Evolutionary conservation across 2,888 invertebrate species (phyloP), one percentile per base, ranked within the genome.

Genomic region (Formica aserva): DNA sequence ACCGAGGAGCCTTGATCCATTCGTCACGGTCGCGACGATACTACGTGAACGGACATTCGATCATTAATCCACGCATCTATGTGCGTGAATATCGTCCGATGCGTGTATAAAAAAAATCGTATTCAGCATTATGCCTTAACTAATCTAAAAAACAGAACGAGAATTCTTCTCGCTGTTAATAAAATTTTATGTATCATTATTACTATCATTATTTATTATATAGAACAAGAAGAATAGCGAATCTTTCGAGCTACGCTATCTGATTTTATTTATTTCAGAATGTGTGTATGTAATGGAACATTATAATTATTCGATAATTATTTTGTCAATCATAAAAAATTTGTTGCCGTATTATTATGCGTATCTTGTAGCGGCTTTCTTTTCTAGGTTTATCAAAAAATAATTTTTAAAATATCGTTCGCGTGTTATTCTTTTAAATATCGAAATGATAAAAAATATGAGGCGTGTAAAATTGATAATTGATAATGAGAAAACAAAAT

Each of bases 11-110:
- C 62, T 55, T 41, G 62, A 75, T 57, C 78, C 84, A 82, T 82
- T 84, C 84, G 84, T 82, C 84, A 82, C 63, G 85, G 69, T 52
- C 75, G 65, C 82, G 55, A 75, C 72, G 84, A 82, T 86, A 66
- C 74, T 60, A 67, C 2, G 48, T 52, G 48, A 52, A 52, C n/a
- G 63, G 67, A 86, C 86, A 57, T 62, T 66, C 45, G 67, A 77
- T 82, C 86, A 86, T 87, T 82, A 86, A 87, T 87, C 77, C 75
- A 78, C 60, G 26, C 22, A 41, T 60, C 29, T 65, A 41, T 18
- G 26, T 38, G n/a, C 26, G 45, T 66, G n/a, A 38, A 67, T 13
- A 65, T 35, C 15, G 26, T 26, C 26, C 38, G n/a, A 48, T 8
- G 29, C 32, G 29, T n/a, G 55, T 57, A n/a, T 60, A 26, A 29